phyloP scores from a whole-genome alignment of 2,888 invertebrate species.

The Lordiphosa fenestrarum region DNA sequence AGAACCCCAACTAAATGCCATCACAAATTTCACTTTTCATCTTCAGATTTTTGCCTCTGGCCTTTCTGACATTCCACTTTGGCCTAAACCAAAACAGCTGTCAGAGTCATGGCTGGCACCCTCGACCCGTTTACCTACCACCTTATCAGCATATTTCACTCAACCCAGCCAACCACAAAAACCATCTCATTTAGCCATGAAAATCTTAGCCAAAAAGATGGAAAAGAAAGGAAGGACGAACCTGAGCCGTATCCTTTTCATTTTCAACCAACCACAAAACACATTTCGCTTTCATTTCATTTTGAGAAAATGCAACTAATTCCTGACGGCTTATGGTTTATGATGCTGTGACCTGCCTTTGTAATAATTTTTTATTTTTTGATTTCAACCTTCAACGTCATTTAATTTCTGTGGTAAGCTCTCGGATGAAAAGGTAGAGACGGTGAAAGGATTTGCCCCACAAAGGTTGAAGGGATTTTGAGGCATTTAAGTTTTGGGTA shows the following conservation, averaged over 20 bases:
- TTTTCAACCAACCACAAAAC: conserved; percentile 64
- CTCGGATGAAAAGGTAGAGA: conserved; percentile 25
- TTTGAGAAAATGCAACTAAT: conserved; percentile 71
- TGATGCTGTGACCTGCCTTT: conserved; percentile 22
- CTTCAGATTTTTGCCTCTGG: conserved; percentile 27
- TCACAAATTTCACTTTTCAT: conserved; percentile 39
- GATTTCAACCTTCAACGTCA: conserved; percentile 71
- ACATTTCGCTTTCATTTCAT: conserved; percentile 71
- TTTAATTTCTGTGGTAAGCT: conserved; percentile 66
- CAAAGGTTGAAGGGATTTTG: conserved; percentile 7
- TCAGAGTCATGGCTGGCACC: conserved; percentile 36
- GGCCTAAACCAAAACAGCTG: conserved; percentile 41
- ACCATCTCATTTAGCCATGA: conserved; percentile 72
- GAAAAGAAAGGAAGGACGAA: conserved; percentile 34
- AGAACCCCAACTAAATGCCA: conserved; percentile 21
- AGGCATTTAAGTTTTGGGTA: conserved; percentile 17
- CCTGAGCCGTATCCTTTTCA: conserved; percentile 69
- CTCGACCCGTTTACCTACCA: conserved; percentile 24
- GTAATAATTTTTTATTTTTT: conserved; percentile 36
- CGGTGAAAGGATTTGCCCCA: conserved; percentile 8
- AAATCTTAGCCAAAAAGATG: conserved; percentile 52
- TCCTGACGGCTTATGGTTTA: conserved; percentile 68
- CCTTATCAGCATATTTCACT: conserved; percentile 41
- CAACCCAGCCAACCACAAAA: conserved; percentile 57
- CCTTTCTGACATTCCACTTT: conserved; percentile 43